Evolutionary conservation across 2,113 vertebrate genomes (phyloP), one percentile per base, ranked within the genome.

Genomic region (Isurus oxyrinchus): DNA sequence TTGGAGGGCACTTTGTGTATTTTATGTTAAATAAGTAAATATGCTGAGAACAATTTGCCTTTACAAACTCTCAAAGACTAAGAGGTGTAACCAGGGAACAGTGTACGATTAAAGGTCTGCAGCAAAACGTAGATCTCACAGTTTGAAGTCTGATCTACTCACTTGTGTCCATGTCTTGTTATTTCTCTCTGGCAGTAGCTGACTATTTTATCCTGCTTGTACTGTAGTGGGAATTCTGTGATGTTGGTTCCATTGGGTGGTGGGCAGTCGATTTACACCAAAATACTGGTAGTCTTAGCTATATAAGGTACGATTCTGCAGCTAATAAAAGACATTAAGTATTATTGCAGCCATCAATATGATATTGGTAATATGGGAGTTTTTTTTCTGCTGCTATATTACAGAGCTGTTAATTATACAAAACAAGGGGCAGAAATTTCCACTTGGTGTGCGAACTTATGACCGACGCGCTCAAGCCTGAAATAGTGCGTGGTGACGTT

Each of bases 1-100:
- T 95, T 55, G 67, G 67, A 16, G 67, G 94, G 59, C 25, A 76
- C 27, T 95, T 76, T 76, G 49, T 72, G 23, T 72, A 95, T 25
- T 53, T 95, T 95, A 72, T 95, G 67, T 72, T 55, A 69, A 95
- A 72, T 72, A 95, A 95, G 67, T 72, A 95, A 95, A 69, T 95
- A 55, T 53, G 94, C 67, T 55, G 67, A 76, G 63, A 95, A 72
- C 5, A 25, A 95, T 95, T 95, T 95, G 63, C 90, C 94, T 95
- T 95, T 31, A 72, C 94, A 95, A 95, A 72, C 27, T 72, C 94
- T 16, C 40, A 55, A 13, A 95, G 94, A 95, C 67, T 31, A 95
- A 72, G 66, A 95, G 55, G 66, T 23, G 66, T 95, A 95, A 95
- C 66, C 67, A 72, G 94, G 66, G 94, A 95, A 69, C 67, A 72